phyloP scores from a whole-genome alignment of 1,140 invertebrate genomes.

The Popillia japonica region DNA sequence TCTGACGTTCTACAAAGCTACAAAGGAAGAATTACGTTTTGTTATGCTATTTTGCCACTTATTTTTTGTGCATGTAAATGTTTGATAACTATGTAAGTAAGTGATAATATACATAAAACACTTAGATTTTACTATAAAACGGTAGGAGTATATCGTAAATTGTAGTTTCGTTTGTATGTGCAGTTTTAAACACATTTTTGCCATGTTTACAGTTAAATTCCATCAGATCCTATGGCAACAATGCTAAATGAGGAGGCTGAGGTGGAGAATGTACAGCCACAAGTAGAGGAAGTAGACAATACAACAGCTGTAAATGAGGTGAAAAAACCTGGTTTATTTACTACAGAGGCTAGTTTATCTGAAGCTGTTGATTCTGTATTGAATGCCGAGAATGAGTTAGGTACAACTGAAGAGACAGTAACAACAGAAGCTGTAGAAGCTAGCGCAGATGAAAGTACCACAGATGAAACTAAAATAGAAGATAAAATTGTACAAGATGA shows the following conservation, averaged over 20 bases:
- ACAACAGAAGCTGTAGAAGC: neutral
- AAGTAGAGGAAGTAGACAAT: neutral
- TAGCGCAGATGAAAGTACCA: neutral
- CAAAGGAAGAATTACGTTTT: neutral
- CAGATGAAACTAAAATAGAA: neutral
- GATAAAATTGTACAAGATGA: neutral
- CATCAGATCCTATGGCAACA: slow-evolving; percentile 1
- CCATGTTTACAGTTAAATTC: slow-evolving; percentile 11
- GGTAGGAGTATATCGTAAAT: neutral
- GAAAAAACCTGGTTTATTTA: neutral
- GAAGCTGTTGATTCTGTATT: slow-evolving; percentile 21
- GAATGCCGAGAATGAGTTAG: neutral
- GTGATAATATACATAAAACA: neutral
- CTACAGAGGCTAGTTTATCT: slow-evolving; percentile 5
- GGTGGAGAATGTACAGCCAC: neutral
- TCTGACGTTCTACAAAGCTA: neutral
- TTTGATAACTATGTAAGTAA: slow-evolving; percentile 7
- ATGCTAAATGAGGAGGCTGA: slow-evolving; percentile 9
- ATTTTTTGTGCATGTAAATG: slow-evolving; percentile 18
- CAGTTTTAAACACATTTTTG: neutral
- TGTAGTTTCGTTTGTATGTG: too few species aligned
- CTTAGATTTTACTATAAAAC: neutral
- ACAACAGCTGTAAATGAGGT: neutral
- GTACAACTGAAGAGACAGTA: slow-evolving; percentile 7
- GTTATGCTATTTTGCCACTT: slow-evolving; percentile 15